These are phyloP conservation scores for Stenodema calcarata DNA, from an alignment of 2,888 invertebrate genomes.

Conservation along the genomic window DNA sequence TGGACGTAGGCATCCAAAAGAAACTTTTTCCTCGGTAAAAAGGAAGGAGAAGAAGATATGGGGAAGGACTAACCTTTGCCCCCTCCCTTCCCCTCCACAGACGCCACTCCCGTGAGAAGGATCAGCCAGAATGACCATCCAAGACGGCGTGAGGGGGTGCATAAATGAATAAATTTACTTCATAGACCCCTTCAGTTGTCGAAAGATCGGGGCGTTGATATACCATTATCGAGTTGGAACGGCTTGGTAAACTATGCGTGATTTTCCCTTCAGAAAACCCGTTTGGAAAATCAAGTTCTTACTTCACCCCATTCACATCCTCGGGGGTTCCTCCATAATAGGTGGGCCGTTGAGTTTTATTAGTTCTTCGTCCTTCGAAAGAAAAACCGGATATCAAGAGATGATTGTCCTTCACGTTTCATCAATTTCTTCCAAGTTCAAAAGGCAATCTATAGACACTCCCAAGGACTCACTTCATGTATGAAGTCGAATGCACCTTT, in stretches of 20 bases:
- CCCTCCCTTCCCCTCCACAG: too few species aligned
- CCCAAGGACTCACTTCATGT: too few species aligned
- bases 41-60: neutral
- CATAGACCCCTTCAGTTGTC: neutral
- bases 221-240: constrained; percentile 12
- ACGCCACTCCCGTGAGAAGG: too few species aligned
- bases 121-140: neutral
- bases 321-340: neutral
- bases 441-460: too few species aligned
- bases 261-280: neutral
- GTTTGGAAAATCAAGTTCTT: neutral
- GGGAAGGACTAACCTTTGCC: neutral
- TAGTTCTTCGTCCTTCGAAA: neutral
- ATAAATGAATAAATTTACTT: constrained; percentile 18
- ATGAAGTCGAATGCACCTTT: too few species aligned
- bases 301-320: neutral
- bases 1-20: neutral
- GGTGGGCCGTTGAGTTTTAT: neutral
- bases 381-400: too few species aligned
- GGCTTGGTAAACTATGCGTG: neutral
- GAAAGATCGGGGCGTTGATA: constrained; percentile 9
- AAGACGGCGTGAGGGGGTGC: neutral
- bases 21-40: neutral
- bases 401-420: too few species aligned
- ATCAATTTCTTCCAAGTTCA: too few species aligned